A percentile compares a stretch with the other conserved stretches of the same genome.
phyloP scores from a whole-genome alignment of 2,797 vertebrate species.

The Danio albolineatus region DNA sequence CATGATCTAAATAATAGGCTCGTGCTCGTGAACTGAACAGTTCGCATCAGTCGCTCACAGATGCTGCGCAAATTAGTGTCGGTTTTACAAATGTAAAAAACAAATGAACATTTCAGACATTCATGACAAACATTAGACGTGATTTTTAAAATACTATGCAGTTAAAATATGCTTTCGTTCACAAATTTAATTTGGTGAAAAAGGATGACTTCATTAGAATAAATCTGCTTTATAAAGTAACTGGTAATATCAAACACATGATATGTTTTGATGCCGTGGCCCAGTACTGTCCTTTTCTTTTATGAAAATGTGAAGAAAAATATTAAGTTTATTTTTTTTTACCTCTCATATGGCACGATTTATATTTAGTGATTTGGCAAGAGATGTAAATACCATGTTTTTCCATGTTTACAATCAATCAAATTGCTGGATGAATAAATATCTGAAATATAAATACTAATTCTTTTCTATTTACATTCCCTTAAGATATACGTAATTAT shows the following conservation, averaged over 20 bases:
- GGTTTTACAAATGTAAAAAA: slow-evolving; percentile 60
- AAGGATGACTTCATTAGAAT: slow-evolving; percentile 28
- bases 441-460: slow-evolving; percentile 57
- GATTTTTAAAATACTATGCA: slow-evolving; percentile 46
- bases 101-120: slow-evolving; percentile 49
- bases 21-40: slow-evolving; percentile 53
- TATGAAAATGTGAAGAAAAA: slow-evolving; percentile 44
- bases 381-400: slow-evolving; percentile 51
- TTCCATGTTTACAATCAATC: slow-evolving; percentile 48
- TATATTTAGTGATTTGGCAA: slow-evolving; percentile 61
- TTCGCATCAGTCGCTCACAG: slow-evolving; percentile 53
- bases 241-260: slow-evolving; percentile 11
- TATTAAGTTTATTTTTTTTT: slow-evolving; percentile 24
- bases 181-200: slow-evolving; percentile 30
- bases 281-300: slow-evolving; percentile 39
- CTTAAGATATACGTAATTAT: slow-evolving; percentile 48
- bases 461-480: slow-evolving; percentile 38
- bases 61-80: slow-evolving; percentile 53
- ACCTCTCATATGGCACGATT: slow-evolving; percentile 64
- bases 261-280: slow-evolving; percentile 32
- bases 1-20: slow-evolving; percentile 58
- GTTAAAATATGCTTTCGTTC: slow-evolving; percentile 49
- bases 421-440: slow-evolving; percentile 57
- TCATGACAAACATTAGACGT: slow-evolving; percentile 47
- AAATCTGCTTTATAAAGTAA: slow-evolving; percentile 40